Evolutionary conservation across 2,113 vertebrate species (phyloP).

Genomic region (Indicator indicator): DNA sequence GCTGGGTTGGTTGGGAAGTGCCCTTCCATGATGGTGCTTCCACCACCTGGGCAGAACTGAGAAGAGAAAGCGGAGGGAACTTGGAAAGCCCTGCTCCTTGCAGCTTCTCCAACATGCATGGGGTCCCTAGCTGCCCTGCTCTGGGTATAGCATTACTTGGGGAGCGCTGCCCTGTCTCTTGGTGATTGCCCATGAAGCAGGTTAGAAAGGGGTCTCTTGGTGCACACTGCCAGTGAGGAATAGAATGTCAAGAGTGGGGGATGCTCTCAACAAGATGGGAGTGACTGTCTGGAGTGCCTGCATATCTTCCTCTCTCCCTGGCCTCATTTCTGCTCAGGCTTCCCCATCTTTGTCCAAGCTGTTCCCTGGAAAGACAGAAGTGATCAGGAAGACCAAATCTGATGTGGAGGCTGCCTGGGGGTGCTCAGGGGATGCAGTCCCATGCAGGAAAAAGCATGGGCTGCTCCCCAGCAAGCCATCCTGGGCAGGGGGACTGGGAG

Average conservation of each 20-base stretch:
- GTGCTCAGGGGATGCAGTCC: background rate
- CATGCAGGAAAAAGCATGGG: background rate
- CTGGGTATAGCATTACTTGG: background rate
- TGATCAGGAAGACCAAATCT: background rate
- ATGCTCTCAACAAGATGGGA: background rate
- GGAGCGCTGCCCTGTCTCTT: background rate
- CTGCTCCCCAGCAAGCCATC: background rate
- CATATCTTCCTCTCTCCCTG: background rate
- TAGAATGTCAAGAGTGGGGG: background rate
- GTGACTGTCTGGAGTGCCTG: background rate
- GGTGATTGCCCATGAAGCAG: background rate
- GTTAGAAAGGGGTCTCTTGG: background rate
- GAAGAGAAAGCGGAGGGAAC: background rate
- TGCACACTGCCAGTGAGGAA: background rate
- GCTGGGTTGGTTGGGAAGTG: background rate
- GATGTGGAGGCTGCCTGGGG: background rate
- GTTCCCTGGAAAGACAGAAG: background rate
- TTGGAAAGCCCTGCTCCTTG: background rate
- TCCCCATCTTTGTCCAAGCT: background rate
- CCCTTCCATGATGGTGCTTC: accelerated
- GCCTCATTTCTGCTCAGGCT: background rate
- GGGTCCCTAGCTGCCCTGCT: accelerated
- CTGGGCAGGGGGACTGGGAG: background rate
- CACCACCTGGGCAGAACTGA: background rate
- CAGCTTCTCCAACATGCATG: background rate